Conservation (phyloP, 64 coral and sea anemone species). For the Cladopsammia gracilis region DNA sequence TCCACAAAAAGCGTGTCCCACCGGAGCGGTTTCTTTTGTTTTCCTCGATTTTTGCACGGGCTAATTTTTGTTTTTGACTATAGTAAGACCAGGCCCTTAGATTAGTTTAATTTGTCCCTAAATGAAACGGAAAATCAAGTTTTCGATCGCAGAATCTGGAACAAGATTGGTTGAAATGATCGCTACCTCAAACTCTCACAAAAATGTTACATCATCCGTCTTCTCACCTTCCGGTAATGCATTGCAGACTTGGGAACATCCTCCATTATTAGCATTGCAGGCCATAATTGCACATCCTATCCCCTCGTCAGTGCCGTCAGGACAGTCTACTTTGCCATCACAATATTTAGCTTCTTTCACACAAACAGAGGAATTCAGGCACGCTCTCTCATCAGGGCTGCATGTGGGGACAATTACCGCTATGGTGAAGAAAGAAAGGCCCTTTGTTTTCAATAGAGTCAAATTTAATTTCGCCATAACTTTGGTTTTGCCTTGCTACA, state of each 20-base stretch:
- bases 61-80: too few relatives aligned
- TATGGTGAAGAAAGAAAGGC: not conserved
- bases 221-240: slow-evolving; percentile 74
- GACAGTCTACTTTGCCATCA: slow-evolving; percentile 79
- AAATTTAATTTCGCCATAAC: not conserved
- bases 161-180: too few relatives aligned
- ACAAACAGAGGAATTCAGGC: slow-evolving; percentile 67
- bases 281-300: slow-evolving; percentile 60
- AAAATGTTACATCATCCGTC: not conserved
- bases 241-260: slow-evolving; percentile 83
- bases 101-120: too few relatives aligned
- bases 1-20: too few relatives aligned
- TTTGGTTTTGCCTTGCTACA: too few relatives aligned
- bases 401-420: not conserved
- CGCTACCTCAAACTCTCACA: too few relatives aligned
- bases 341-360: slow-evolving; percentile 65
- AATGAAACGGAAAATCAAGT: too few relatives aligned
- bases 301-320: slow-evolving; percentile 79
- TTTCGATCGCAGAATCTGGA: too few relatives aligned
- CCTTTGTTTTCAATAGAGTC: not conserved
- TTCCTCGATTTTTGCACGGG: too few relatives aligned
- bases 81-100: too few relatives aligned
- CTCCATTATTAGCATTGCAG: slow-evolving; percentile 83
- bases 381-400: slow-evolving; percentile 52
- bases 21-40: too few relatives aligned